Conservation (phyloP, 2,113 vertebrate species). For the Vicugna pacos region DNA sequence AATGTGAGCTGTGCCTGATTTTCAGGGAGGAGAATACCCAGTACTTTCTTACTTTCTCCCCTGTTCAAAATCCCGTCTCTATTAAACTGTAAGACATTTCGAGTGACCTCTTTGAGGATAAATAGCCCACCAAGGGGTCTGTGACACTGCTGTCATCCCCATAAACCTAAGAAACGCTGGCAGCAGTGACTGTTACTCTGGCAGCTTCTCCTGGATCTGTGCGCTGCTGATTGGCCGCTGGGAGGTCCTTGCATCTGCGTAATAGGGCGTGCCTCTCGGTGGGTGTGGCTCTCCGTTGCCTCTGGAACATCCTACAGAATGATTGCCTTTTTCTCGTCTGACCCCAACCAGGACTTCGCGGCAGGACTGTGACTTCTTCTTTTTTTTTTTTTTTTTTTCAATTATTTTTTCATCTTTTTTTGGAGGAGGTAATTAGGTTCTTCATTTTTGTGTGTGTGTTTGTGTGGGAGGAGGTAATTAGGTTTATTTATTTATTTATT, state of each 20-base stretch:
- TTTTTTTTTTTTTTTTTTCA: too few species aligned
- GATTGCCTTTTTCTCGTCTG: not conserved
- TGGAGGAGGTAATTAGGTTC: too few species aligned
- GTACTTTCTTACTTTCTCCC: not conserved
- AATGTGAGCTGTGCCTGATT: not conserved
- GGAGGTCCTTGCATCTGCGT: not conserved
- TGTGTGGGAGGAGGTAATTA: too few species aligned
- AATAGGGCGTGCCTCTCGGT: not conserved
- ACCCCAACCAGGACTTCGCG: not conserved
- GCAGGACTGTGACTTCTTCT: not conserved
- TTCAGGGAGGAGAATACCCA: not conserved
- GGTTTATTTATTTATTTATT: too few species aligned
- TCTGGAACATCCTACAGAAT: not conserved
- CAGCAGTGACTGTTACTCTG: not conserved
- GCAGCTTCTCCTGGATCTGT: not conserved
- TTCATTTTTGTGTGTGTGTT: too few species aligned
- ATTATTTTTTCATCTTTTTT: too few species aligned
- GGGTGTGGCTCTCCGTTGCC: not conserved
- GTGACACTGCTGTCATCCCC: not conserved
- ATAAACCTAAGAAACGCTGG: not conserved
- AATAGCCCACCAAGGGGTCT: not conserved
- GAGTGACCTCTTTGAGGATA: not conserved
- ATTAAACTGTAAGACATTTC: constrained; percentile 35
- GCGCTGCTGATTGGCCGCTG: not conserved
- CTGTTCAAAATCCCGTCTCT: not conserved